Conservation (phyloP, 1,140 invertebrate genomes). For the Homalodisca vitripennis region DNA sequence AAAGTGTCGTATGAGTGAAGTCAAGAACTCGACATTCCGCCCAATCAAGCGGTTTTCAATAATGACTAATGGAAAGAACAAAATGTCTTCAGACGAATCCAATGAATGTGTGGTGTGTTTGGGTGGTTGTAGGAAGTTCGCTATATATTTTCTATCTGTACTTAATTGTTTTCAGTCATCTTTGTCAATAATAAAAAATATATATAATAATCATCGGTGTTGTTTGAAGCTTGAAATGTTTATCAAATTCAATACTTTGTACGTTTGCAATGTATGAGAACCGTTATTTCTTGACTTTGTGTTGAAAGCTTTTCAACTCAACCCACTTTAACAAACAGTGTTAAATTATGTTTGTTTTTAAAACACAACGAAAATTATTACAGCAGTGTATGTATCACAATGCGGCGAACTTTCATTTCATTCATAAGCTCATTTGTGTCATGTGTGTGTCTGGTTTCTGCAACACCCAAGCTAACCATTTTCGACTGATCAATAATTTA, state of each 20-base stretch:
- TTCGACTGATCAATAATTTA: not conserved
- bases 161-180: conserved; percentile 32
- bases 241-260: conserved; percentile 33
- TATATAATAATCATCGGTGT: conserved; percentile 29
- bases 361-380: not conserved
- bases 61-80: conserved; percentile 23
- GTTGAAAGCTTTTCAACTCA: conserved; percentile 10
- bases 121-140: conserved; percentile 33
- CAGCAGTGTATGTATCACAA: conserved; percentile 7
- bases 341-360: conserved; percentile 11
- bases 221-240: conserved; percentile 35
- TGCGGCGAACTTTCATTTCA: conserved; percentile 19
- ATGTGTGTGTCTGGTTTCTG: conserved; percentile 4
- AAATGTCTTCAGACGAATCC: not conserved
- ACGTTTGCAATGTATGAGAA: conserved; percentile 29
- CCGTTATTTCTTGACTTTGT: conserved; percentile 14
- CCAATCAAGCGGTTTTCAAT: too few relatives aligned
- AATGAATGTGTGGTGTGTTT: conserved; percentile 30
- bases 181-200: conserved; percentile 25
- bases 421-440: conserved; percentile 33
- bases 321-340: not conserved
- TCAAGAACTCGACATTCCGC: not conserved
- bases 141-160: conserved; percentile 31
- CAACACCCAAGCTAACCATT: conserved; percentile 28
- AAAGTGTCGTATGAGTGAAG: conserved; percentile 35